Percentiles rank a stretch among this genome's conserved stretches.
phyloP scores from a whole-genome alignment of 2,888 invertebrate genomes.

The Hybos culiciformis region DNA sequence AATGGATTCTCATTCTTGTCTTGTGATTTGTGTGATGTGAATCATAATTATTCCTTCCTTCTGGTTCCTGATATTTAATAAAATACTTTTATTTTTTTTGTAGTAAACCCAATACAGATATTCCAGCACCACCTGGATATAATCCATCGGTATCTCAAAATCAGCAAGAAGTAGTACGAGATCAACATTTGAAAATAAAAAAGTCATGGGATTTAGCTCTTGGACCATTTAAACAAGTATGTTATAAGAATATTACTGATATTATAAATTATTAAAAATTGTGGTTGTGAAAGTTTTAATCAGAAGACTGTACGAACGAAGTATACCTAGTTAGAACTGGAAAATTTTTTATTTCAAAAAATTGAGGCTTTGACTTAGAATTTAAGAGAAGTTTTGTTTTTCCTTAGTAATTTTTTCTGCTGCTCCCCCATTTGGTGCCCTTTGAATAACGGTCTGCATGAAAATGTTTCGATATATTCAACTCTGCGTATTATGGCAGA shows the following conservation, averaged over 20 bases:
- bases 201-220: conserved; percentile 95
- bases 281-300: background rate
- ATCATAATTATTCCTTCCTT: no score
- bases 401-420: no score
- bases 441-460: no score
- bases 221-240: conserved; percentile 80
- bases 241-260: background rate
- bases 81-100: conserved; percentile 5
- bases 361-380: background rate
- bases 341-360: background rate
- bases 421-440: no score
- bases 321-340: conserved; percentile 3
- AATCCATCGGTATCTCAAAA: conserved; percentile 57
- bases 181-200: conserved; percentile 77
- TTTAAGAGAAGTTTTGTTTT: no score
- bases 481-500: no score
- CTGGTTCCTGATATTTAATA: no score
- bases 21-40: no score
- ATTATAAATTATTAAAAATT: background rate
- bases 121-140: conserved; percentile 75
- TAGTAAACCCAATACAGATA: conserved; percentile 39
- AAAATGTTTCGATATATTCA: no score
- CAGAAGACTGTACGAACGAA: background rate
- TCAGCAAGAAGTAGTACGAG: conserved; percentile 65
- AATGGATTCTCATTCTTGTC: no score